Evolutionary conservation across 2,888 invertebrate genomes (phyloP).

Genomic region (Epinotia brunnichana): DNA sequence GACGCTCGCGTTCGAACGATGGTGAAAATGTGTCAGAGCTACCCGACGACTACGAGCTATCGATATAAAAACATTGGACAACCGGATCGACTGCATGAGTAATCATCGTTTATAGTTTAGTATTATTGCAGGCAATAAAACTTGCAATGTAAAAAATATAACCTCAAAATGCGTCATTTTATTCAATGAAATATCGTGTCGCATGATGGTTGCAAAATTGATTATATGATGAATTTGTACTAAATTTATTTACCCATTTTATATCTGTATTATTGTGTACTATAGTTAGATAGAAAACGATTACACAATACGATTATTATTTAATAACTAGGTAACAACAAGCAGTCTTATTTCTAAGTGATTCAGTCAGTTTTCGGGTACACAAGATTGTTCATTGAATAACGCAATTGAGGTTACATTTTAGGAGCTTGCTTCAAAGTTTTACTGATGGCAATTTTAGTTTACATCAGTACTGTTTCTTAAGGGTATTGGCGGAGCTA

Average conservation of each 20-base stretch:
- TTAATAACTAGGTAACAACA: conserved; percentile 21
- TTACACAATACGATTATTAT: conserved; percentile 4
- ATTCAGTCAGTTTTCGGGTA: conserved; percentile 18
- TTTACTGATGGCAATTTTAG: conserved; percentile 8
- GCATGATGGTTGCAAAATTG: neutral
- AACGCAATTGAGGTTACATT: conserved; percentile 8
- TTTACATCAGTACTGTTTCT: conserved; percentile 7
- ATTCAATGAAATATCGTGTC: conserved; percentile 3
- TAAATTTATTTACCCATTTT: neutral
- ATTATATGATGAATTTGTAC: conserved; percentile 10
- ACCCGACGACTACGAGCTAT: conserved; percentile 32
- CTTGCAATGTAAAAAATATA: conserved; percentile 8
- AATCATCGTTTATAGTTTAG: neutral
- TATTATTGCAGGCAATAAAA: conserved; percentile 1
- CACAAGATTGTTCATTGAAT: conserved; percentile 7
- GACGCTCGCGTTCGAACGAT: neutral
- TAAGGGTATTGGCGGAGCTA: conserved; percentile 12
- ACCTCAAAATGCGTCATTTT: conserved; percentile 1
- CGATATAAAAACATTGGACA: conserved; percentile 9
- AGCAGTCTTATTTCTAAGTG: conserved; percentile 11
- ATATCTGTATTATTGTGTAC: conserved; percentile 8
- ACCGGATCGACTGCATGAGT: conserved; percentile 19
- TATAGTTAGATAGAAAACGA: conserved; percentile 6
- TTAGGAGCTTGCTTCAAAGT: neutral
- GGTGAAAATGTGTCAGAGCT: conserved; percentile 39